Base-by-base conservation (phyloP, 2,113 vertebrate genomes). In the Lutjanus erythropterus region DNA sequence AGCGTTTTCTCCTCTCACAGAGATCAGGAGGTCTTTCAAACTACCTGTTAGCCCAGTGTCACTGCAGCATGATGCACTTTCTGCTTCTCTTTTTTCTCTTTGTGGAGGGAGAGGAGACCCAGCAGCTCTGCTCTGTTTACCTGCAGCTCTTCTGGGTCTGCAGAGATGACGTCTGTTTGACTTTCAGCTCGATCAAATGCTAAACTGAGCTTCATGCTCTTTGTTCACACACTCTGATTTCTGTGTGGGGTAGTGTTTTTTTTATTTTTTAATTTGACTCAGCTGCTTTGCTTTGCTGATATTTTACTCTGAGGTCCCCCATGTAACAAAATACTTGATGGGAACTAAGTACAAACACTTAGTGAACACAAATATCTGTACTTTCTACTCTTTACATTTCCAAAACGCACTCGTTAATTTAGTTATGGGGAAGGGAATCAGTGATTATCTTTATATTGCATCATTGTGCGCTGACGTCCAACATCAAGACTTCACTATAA, bases 11-110 rank as follows among this genome's bases (percentile, higher is more conserved):
- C 59, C 50, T 61, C 47, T 53, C 56, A 35, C 21, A 19, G 46
- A 55, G 66, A 55, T 74, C 71, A 61, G 44, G 14, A 5, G 78
- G 78, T 74, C 53, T 44, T 44, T 60, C 35, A 68, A 74, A 61
- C 70, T 21, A 31, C 42, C 69, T 25, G 50, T 80, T 80, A 50
- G 60, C 25, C 25, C 60, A 33, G 14, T 50, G 77, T 49, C 41
- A 47, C 31, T 23, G 0, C 31, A 0, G 33, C 49, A 53, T 16
- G 4, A 31, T 1, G 14, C 23, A 23, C 9, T 16, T 27, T 41
- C n/a, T 37, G 21, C 9, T 15, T 55, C 2, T 21, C 23, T 42
- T 33, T 31, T 33, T 19, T 15, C 12, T 58, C 39, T 16, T 3
- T 35, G 16, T 16, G 3, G 69, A 35, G n/a, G 8, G 18, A 14